These are phyloP conservation scores for Neodiprion pinetum DNA, from an alignment of 1,140 invertebrate species.

Conservation along the genomic window DNA sequence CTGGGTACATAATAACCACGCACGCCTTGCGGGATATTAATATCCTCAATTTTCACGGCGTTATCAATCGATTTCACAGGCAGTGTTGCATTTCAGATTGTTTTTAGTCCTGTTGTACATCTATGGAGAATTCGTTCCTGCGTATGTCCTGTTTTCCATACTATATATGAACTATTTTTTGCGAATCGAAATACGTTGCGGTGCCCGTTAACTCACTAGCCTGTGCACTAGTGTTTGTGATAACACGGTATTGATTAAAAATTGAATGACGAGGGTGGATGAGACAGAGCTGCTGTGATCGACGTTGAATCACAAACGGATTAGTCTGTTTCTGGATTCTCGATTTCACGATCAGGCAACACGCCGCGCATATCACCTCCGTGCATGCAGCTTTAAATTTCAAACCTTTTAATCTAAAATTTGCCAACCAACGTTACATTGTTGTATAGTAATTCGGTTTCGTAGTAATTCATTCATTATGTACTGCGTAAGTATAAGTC, in stretches of 20 bases:
- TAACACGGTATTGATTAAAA: not conserved
- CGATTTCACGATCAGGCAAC: not conserved
- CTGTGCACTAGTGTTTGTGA: not conserved
- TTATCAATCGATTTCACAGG: not conserved
- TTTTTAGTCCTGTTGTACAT: not conserved
- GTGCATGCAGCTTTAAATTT: not conserved
- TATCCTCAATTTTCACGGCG: not conserved
- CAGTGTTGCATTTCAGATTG: not conserved
- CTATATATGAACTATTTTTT: too few species aligned
- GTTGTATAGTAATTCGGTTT: too few species aligned
- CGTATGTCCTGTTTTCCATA: too few species aligned
- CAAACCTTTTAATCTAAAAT: not conserved
- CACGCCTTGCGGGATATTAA: not conserved
- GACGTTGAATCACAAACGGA: not conserved
- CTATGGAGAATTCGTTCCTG: too few species aligned
- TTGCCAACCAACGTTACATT: too few species aligned
- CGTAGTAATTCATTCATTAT: too few species aligned
- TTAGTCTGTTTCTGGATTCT: not conserved
- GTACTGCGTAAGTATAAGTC: too few species aligned
- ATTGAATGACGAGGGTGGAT: constrained; percentile 1
- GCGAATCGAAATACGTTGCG: too few species aligned
- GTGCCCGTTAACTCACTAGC: not conserved
- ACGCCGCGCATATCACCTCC: not conserved
- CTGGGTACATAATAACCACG: not conserved
- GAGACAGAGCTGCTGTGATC: constrained; percentile 1